Percentiles rank a stretch among this genome's conserved stretches.
These are phyloP conservation scores for Acipenser oxyrinchus DNA, from an alignment of 2,797 vertebrate genomes.

Conservation along the genomic window DNA sequence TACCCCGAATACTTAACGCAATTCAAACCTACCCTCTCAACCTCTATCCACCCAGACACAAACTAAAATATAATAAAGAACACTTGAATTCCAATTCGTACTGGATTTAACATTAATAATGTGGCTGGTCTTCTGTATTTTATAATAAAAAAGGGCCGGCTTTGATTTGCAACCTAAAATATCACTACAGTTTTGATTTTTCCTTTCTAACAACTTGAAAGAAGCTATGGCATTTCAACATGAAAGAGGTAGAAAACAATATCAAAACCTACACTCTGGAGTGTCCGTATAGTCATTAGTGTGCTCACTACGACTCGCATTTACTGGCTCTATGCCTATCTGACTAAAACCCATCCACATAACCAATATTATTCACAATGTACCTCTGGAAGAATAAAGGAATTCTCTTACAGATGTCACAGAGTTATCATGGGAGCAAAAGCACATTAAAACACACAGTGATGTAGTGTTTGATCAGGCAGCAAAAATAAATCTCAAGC, in stretches of 20 bases:
- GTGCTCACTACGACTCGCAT: neutral
- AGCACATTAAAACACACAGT: conserved; percentile 7
- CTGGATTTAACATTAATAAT: conserved; percentile 27
- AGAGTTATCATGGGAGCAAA: conserved; percentile 15
- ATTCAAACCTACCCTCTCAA: conserved; percentile 29
- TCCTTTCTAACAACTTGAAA: too few relatives aligned
- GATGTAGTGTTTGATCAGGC: conserved; percentile 14
- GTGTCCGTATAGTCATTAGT: neutral
- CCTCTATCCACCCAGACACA: conserved; percentile 38
- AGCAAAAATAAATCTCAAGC: conserved; percentile 9
- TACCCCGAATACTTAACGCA: too few relatives aligned
- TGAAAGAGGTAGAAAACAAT: neutral
- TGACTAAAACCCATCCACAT: conserved; percentile 7
- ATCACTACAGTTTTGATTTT: too few relatives aligned
- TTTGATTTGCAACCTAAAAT: too few relatives aligned
- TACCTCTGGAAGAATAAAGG: conserved; percentile 6
- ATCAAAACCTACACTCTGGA: neutral
- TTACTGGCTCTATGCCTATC: conserved; percentile 2
- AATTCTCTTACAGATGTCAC: conserved; percentile 16
- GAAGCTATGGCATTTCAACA: neutral
- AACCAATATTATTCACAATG: conserved; percentile 11
- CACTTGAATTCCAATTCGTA: conserved; percentile 33
- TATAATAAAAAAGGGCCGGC: too few relatives aligned
- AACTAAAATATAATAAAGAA: conserved; percentile 29
- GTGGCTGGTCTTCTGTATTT: conserved; percentile 24